phyloP scores from a whole-genome alignment of 2,888 invertebrate genomes.

The Brenthis hecate region DNA sequence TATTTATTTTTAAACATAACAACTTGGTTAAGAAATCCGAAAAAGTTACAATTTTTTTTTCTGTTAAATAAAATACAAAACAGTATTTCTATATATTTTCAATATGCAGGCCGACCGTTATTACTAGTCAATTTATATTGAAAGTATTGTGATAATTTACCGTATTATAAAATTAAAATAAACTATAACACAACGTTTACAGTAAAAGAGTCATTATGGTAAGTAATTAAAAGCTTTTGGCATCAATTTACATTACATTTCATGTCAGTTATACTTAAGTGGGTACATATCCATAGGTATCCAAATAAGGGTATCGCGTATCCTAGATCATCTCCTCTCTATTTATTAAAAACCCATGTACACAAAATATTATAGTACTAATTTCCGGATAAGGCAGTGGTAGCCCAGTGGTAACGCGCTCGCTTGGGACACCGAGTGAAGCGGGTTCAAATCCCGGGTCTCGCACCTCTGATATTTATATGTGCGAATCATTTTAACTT shows the following conservation, averaged over 20 bases:
- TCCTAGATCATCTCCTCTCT: neutral
- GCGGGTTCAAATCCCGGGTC: no score
- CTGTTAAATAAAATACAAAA: no score
- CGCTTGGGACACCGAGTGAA: no score
- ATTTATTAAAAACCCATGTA: neutral
- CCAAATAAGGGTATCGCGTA: neutral
- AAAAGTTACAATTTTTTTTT: no score
- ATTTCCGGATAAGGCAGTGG: no score
- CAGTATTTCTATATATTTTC: neutral
- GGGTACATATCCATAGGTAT: no score
- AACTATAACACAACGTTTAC: conserved; percentile 3
- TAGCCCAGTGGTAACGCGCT: no score
- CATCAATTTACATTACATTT: neutral
- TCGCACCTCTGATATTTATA: no score
- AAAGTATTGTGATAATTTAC: conserved; percentile 25
- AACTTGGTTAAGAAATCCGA: no score
- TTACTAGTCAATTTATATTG: conserved; percentile 18
- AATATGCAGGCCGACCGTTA: conserved; percentile 30
- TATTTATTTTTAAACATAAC: no score
- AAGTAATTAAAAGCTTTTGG: neutral
- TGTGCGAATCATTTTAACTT: no score
- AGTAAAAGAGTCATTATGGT: neutral
- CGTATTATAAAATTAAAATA: conserved; percentile 16
- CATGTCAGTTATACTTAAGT: neutral
- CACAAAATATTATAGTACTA: neutral